Base-by-base conservation (phyloP, 1,140 invertebrate genomes). In the Brachionus manjavacas region DNA sequence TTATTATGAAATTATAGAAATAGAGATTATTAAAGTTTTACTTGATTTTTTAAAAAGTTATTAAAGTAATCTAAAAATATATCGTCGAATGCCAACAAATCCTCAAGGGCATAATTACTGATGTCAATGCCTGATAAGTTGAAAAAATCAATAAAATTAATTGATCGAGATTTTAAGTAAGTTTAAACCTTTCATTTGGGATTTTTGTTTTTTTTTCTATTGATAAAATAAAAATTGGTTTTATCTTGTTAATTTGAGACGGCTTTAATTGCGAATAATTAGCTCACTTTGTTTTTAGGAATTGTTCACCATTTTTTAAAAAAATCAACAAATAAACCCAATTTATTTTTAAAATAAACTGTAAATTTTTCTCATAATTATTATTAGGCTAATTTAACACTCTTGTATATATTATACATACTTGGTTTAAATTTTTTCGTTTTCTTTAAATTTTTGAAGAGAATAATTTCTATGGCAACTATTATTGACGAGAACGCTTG, bases 11-110 rank as follows among this genome's bases (percentile, higher is more conserved):
- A 11, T 3, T 23, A 28, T 20, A 12, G 25, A 35, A 12, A 31
- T 2, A 25, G 23, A 74, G 14, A 41, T 74, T 41, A 74, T 28
- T 23, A 52, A 25, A 16, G 41, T 43, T 41, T 76, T 86, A 90
- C 89, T 20, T 88, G 88, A 31, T 89, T 85, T 20, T 86, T 85
- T 9, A 90, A 86, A 81, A 89, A 90, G 23, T 87, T 88, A 86
- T 90, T 90, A 86, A 90, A 90, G 85, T 89, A 90, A 68, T 90
- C 89, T 81, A 89, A 84, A 85, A 90, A 89, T 8, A 89, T 86
- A 84, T 90, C 89, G 86, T 90, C 89, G 84, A 89, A 90, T 9
- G 89, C 86, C 76, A 90, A 85, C 6, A 89, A 84, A 84, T 89
- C 89, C 84, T 89, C 88, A n/a, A 90, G 85, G 84, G 89, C 89